phyloP scores from a whole-genome alignment of 23 tunicate genomes.

The Corella eumyota region DNA sequence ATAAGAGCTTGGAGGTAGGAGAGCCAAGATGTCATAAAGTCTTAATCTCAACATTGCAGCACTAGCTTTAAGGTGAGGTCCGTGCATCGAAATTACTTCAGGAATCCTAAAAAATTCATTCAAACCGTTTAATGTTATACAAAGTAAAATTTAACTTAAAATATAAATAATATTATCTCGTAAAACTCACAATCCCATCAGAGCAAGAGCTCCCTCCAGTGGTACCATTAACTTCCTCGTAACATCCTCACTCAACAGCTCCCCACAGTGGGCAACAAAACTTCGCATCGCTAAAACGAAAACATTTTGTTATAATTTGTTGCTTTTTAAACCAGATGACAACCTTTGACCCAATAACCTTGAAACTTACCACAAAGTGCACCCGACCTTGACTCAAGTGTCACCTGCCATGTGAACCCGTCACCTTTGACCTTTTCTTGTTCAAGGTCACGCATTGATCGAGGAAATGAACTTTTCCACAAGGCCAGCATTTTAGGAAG shows the following conservation, averaged over 20 bases:
- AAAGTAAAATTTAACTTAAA: no score
- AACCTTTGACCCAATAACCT: no score
- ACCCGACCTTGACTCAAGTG: constrained; percentile 92
- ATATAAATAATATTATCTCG: no score
- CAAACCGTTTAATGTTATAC: background rate
- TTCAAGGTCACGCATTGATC: constrained; percentile 77
- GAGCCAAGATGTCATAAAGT: constrained; percentile 79
- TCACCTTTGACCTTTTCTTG: constrained; percentile 82
- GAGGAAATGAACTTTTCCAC: constrained; percentile 74
- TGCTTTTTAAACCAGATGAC: no score
- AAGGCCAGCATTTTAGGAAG: constrained; percentile 58
- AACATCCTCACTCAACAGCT: constrained; percentile 61
- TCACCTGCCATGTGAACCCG: constrained; percentile 90
- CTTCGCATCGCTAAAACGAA: constrained; percentile 90
- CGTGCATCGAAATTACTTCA: constrained; percentile 55
- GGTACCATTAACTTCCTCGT: constrained; percentile 88
- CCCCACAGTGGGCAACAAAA: constrained; percentile 69
- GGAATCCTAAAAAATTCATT: constrained; percentile 28
- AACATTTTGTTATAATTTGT: no score
- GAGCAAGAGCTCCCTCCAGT: constrained; percentile 87
- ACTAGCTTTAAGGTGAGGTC: constrained; percentile 82
- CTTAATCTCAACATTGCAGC: constrained; percentile 85
- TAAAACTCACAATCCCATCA: constrained; percentile 88
- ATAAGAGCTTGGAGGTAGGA: constrained; percentile 62
- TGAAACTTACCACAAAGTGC: constrained; percentile 80